Evolutionary conservation across 2,888 invertebrate genomes (phyloP), one percentile per base, ranked within the genome.

Genomic region (Dioctria linearis): DNA sequence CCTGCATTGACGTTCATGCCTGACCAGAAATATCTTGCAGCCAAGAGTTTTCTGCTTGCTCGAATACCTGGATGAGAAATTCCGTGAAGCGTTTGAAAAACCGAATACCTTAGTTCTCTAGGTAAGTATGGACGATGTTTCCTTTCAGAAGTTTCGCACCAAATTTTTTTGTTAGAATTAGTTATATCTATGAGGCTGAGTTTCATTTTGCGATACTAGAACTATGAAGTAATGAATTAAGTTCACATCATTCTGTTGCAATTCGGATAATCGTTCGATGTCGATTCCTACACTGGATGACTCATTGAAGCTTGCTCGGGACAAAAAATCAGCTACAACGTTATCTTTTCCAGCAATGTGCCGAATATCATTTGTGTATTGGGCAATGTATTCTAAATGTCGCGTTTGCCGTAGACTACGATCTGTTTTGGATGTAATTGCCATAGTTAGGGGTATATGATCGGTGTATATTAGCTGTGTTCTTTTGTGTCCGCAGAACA

Each of bases 1-100:
- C 78, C 79, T 54, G 86, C 82, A 69, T 87, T 84, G 5, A 82
- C 83, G 5, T 83, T 82, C 83, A 86, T 84, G 1, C 13, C 65
- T 3, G 85, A 85, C 85, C 86, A 86, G 6, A 85, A 83, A 65
- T 84, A 86, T 13, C 82, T 82, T 13, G 80, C 66, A n/a, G 75
- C 43, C 37, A 86, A 83, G 5, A 85, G 57, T 49, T 81, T 83
- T n/a, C n/a, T 51, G 6, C 85, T 84, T 6, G 76, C 57, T 25
- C 83, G 75, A 3, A 82, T 83, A 13, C 85, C 83, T 3, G 84
- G 84, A 63, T 73, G 84, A 8, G 83, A 79, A 54, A 54, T 54
- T 54, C 54, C 54, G n/a, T n/a, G n/a, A n/a, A n/a, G n/a, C n/a
- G n/a, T n/a, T n/a, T n/a, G n/a, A n/a, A n/a, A n/a, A n/a, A 54